A percentile compares a stretch with the other conserved stretches of the same genome.
These are phyloP conservation scores for Craseonycteris thonglongyai DNA, from an alignment of 2,113 vertebrate species.

Conservation along the genomic window DNA sequence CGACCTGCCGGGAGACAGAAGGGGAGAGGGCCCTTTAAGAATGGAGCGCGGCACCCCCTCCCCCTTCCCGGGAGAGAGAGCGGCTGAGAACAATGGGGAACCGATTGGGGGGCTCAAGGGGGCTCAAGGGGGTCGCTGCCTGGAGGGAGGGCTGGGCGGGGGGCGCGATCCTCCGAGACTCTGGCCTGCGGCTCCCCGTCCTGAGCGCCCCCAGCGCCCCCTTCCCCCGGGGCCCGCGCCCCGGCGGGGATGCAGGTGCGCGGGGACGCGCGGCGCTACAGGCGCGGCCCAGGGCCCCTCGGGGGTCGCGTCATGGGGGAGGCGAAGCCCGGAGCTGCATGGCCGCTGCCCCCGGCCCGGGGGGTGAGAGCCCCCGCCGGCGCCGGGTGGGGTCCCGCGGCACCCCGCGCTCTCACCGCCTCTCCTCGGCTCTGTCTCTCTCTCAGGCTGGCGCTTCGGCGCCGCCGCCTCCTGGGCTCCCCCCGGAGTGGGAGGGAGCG, in stretches of 20 bases:
- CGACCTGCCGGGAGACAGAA: slow-evolving; percentile 54
- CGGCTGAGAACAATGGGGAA: slow-evolving; percentile 67
- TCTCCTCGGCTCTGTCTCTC: not conserved
- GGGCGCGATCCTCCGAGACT: not conserved
- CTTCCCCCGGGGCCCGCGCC: not conserved
- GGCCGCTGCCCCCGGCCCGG: not conserved
- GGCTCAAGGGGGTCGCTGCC: not conserved
- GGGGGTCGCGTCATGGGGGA: not conserved
- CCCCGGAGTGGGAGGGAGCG: not conserved
- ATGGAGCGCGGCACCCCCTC: slow-evolving; percentile 48
- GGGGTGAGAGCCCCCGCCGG: not conserved
- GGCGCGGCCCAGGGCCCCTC: slow-evolving; percentile 37
- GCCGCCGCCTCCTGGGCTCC: not conserved
- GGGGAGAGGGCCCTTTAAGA: slow-evolving; percentile 70
- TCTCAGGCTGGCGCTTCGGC: not conserved
- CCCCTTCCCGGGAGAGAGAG: slow-evolving; percentile 46
- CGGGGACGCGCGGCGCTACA: not conserved
- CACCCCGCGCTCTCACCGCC: slow-evolving; percentile 44
- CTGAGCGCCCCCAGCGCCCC: not conserved
- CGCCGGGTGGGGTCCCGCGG: slow-evolving; percentile 31
- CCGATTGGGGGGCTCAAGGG: slow-evolving; percentile 9
- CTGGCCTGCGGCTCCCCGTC: not conserved
- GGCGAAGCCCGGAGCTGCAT: not conserved
- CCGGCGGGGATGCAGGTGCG: not conserved
- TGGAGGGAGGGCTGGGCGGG: not conserved